Evolutionary conservation across 2,888 invertebrate genomes (phyloP).

Genomic region (Saturnia japonica): DNA sequence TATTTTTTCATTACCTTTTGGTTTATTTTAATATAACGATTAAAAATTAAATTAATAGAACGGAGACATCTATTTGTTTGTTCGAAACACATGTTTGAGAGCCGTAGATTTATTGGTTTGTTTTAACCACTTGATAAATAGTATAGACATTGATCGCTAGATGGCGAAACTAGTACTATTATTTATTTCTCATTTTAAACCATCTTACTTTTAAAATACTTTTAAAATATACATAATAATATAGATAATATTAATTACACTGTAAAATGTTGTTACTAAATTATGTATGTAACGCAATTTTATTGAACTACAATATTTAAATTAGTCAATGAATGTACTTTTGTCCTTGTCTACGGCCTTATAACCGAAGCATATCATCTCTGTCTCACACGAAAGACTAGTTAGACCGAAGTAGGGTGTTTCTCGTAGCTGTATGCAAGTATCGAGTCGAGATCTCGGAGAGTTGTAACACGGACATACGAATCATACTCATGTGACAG

Average conservation of each 20-base stretch:
- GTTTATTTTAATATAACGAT: too few relatives aligned
- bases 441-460: constrained; percentile 75
- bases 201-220: neutral
- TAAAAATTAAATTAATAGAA: neutral
- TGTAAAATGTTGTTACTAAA: neutral
- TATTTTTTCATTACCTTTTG: too few relatives aligned
- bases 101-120: neutral
- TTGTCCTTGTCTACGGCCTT: constrained; percentile 47
- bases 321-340: constrained; percentile 24
- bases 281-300: neutral
- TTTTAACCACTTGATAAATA: constrained; percentile 18
- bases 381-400: constrained; percentile 68
- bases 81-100: neutral
- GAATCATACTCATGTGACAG: constrained; percentile 74
- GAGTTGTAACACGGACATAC: constrained; percentile 75
- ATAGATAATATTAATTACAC: neutral
- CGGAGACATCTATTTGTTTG: neutral
- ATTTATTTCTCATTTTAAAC: neutral
- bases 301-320: neutral
- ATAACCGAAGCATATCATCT: constrained; percentile 49
- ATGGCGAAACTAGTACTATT: constrained; percentile 28
- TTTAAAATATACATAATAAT: neutral
- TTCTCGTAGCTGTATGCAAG: constrained; percentile 63
- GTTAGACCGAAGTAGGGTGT: constrained; percentile 77
- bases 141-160: constrained; percentile 30